Evolutionary conservation across 2,797 vertebrate genomes (phyloP), one percentile per base, ranked within the genome.

Genomic region (Alcedo atthis): DNA sequence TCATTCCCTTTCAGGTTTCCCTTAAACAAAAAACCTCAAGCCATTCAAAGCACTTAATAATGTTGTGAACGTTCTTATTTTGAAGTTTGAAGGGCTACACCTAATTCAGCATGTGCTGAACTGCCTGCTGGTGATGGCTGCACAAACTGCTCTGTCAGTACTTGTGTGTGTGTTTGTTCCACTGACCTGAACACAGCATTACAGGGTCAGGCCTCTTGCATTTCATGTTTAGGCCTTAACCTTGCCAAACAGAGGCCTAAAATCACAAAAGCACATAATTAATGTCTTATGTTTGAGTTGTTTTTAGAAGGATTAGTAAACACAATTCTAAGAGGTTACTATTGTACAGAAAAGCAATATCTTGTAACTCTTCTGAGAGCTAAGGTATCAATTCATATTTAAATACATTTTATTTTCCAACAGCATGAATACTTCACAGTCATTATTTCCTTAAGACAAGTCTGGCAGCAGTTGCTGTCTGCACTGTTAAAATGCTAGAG

Each of bases 341-440:
- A 25, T 37, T 93, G 89, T 96, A 81, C 28, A 54, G 87, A 84
- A 91, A 89, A 95, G 63, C 70, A 93, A 82, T 80, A 70, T 53
- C 37, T 49, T 88, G 69, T 95, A 69, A 85, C 35, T 89, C 9
- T 62, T 85, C 66, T 53, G 73, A 86, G 67, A 87, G 30, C 20
- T 37, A 59, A 93, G 37, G 8, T 91, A 49, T 74, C 57, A 57
- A 70, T 94, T 57, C n/a, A 40, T 86, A 81, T 87, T 86, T 88
- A 81, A 93, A 80, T 91, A 58, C 25, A 68, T 67, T 53, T 76
- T 68, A 46, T 86, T 94, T 93, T 88, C 49, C 73, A 62, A 75
- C 42, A 32, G 4, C 30, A 22, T 73, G 25, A 81, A 9, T 74
- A 88, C 79, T 67, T 90, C 83, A 79, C 25, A 63, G 35, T 25